phyloP scores from a whole-genome alignment of 2,797 vertebrate genomes.

The Onychomys torridus region DNA sequence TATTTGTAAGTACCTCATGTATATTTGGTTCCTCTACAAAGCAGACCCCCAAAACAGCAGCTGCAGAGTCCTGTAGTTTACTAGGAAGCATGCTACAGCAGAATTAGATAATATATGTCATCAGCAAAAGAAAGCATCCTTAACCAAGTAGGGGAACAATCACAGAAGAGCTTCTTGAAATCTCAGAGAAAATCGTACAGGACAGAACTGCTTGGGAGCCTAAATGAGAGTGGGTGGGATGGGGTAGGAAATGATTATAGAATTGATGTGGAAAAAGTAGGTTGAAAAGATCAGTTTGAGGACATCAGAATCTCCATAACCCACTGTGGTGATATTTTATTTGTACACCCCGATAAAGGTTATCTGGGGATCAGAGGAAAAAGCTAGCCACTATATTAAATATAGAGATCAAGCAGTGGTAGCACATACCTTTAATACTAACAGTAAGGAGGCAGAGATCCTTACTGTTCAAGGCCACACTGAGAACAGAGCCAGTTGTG shows the following conservation, averaged over 20 bases:
- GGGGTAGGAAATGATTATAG: neutral
- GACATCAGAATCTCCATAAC: too few relatives aligned
- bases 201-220: neutral
- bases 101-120: neutral
- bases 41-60: neutral
- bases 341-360: too few relatives aligned
- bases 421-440: too few relatives aligned
- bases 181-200: neutral
- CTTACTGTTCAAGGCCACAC: too few relatives aligned
- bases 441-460: too few relatives aligned
- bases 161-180: neutral
- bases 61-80: too few relatives aligned
- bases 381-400: too few relatives aligned
- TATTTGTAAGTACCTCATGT: constrained; percentile 87
- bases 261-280: neutral
- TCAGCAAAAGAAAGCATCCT: neutral
- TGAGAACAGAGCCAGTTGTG: too few relatives aligned
- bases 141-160: neutral
- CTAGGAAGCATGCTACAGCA: neutral
- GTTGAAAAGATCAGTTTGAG: neutral
- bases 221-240: fast-evolving
- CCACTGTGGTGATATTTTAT: too few relatives aligned
- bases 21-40: neutral
- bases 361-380: too few relatives aligned
- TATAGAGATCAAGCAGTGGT: too few relatives aligned